Base-by-base conservation (phyloP, 1,140 invertebrate genomes). In the Leptopilina boulardi region DNA sequence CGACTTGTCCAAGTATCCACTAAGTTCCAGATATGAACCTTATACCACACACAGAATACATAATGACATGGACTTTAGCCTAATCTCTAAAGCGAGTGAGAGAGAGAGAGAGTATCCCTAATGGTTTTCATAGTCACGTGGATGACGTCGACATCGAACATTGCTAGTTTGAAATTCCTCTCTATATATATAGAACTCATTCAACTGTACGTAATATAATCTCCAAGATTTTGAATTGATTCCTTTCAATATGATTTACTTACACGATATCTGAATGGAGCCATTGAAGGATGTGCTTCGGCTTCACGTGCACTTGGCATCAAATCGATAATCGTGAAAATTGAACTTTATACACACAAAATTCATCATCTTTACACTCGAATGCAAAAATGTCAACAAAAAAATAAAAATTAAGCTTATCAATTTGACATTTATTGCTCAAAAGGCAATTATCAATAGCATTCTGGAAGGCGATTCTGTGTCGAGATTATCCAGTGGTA, bases 211-310 rank as follows among this genome's bases (percentile, higher is more conserved):
- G 11, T 66, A 66, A 66, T 34, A 30, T 30, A 30, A 30, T 66
- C 59, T 66, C 26, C 13, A 66, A 38, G 59, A 66, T 66, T 66
- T 66, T 30, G 26, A 30, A 66, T 66, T 66, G 59, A 66, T 66
- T 66, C 21, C 26, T 26, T 30, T 66, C 23, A 66, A 66, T 66
- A 66, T 66, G 59, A 66, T 66, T 66, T 66, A 66, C 59, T 66
- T 30, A 30, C 26, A 30, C 5, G 59, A n/a, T 30, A 30, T n/a
- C 26, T 66, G 13, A 66, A 66, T 66, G 6, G 59, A 11, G 15
- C 59, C 23, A 23, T 51, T 13, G 26, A 66, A 66, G 26, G 59
- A 66, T 66, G 59, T 66, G 23, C 23, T 30, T 66, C 26, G 21
- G 59, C 23, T 66, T 66, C 59, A 30, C 23, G 26, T 66, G 59